A percentile compares a stretch with the other conserved stretches of the same genome.
phyloP scores from a whole-genome alignment of 1,140 invertebrate species.

The Drosophila littoralis region DNA sequence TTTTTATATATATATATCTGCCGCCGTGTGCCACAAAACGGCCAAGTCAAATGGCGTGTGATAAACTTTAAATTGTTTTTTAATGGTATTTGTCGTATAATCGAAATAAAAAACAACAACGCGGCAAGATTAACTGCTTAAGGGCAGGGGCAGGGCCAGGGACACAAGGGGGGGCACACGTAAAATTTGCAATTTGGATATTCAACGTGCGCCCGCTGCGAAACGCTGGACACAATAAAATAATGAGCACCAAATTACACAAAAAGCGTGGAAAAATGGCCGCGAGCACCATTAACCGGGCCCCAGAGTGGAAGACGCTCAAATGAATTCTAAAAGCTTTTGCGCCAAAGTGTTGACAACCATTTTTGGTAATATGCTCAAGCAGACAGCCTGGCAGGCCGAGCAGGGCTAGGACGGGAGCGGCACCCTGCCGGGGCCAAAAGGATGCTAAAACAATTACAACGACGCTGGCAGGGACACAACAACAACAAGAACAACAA shows the following conservation, averaged over 20 bases:
- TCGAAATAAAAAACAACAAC: slow-evolving; percentile 33
- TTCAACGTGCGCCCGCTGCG: slow-evolving; percentile 27
- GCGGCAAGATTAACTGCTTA: slow-evolving; percentile 51
- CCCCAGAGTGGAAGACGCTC: slow-evolving; percentile 18
- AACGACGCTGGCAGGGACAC: slow-evolving; percentile 26
- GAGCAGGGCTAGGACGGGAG: background rate
- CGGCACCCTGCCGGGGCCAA: slow-evolving; percentile 34
- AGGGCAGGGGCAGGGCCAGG: background rate
- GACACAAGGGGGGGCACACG: background rate
- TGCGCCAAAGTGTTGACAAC: slow-evolving; percentile 60
- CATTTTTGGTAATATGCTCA: slow-evolving; percentile 59
- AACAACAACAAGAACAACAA: slow-evolving; percentile 30
- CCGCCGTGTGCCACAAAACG: slow-evolving; percentile 10
- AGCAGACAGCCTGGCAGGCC: slow-evolving; percentile 22
- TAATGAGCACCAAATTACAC: slow-evolving; percentile 60
- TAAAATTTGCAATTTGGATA: slow-evolving; percentile 56
- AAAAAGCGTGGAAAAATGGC: slow-evolving; percentile 59
- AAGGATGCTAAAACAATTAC: slow-evolving; percentile 60
- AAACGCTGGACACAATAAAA: slow-evolving; percentile 54
- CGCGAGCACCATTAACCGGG: slow-evolving; percentile 47
- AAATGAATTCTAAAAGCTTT: slow-evolving; percentile 65
- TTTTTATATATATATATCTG: background rate
- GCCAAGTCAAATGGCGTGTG: slow-evolving; percentile 27
- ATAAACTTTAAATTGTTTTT: slow-evolving; percentile 60
- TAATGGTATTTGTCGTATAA: slow-evolving; percentile 53